A percentile compares a stretch with the other conserved stretches of the same genome.
Conservation (phyloP, 2,113 vertebrate species). For the Psilopogon haemacephalus region DNA sequence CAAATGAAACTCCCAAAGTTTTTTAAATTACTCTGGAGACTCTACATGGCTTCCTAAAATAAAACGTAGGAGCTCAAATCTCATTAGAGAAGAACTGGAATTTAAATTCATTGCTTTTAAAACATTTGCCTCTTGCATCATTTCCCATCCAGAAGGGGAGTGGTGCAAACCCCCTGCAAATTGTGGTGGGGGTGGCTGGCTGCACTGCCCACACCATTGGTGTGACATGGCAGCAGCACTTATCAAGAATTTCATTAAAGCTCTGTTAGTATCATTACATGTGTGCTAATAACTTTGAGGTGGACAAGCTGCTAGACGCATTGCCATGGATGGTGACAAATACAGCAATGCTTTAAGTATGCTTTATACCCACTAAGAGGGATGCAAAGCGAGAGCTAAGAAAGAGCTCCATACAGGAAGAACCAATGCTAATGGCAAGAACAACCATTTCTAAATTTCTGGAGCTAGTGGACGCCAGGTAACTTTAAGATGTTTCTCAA, state of each 20-base stretch:
- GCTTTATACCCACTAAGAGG: neutral
- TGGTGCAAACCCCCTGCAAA: neutral
- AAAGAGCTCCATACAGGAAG: neutral
- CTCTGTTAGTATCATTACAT: neutral
- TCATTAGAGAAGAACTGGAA: neutral
- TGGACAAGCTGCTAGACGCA: neutral
- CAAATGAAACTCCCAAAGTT: neutral
- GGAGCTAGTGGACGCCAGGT: neutral
- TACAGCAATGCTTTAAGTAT: neutral
- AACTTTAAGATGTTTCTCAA: neutral
- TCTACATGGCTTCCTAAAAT: neutral
- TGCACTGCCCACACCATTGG: rapidly evolving
- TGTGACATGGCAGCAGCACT: rapidly evolving
- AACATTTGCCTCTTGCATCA: rapidly evolving
- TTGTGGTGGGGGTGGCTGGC: rapidly evolving
- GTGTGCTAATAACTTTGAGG: neutral
- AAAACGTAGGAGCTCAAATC: neutral
- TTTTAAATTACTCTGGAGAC: neutral
- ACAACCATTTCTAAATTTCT: neutral
- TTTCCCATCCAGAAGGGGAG: neutral
- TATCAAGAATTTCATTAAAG: neutral
- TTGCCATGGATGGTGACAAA: neutral
- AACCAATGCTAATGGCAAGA: rapidly evolving
- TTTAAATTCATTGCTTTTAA: neutral
- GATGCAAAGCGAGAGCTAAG: neutral